These are phyloP conservation scores for Clarias batrachus DNA, from an alignment of 2,113 vertebrate genomes.

Conservation along the genomic window DNA sequence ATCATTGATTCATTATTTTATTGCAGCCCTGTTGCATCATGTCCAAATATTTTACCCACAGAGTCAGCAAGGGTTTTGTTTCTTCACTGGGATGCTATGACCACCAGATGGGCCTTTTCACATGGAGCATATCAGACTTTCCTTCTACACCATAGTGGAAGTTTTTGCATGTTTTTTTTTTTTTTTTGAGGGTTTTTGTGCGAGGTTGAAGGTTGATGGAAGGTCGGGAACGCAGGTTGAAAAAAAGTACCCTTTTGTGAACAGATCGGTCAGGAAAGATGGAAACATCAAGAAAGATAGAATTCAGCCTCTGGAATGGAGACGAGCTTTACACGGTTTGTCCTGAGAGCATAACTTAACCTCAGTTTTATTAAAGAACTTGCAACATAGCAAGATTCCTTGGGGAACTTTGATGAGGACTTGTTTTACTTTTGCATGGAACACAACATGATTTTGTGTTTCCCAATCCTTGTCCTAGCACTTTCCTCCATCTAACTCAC, in stretches of 20 bases:
- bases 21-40: not conserved
- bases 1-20: not conserved
- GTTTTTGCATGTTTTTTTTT: not conserved
- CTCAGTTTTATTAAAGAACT: slow-evolving; percentile 2
- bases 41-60: not conserved
- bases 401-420: not conserved
- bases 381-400: not conserved
- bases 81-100: not conserved
- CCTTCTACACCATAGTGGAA: not conserved
- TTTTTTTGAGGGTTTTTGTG: no score
- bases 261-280: not conserved
- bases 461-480: no score
- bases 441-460: not conserved
- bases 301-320: not conserved
- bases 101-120: slow-evolving; percentile 1
- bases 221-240: not conserved
- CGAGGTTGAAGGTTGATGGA: no score
- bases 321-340: not conserved
- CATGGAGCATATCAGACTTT: no score
- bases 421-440: not conserved
- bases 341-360: not conserved
- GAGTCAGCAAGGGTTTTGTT: not conserved
- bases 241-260: no score
- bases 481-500: not conserved
- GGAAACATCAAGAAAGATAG: not conserved